Percentiles rank a stretch among this genome's conserved stretches.
Conservation (phyloP, 2,113 vertebrate species). For the Psammodynastes pulverulentus region DNA sequence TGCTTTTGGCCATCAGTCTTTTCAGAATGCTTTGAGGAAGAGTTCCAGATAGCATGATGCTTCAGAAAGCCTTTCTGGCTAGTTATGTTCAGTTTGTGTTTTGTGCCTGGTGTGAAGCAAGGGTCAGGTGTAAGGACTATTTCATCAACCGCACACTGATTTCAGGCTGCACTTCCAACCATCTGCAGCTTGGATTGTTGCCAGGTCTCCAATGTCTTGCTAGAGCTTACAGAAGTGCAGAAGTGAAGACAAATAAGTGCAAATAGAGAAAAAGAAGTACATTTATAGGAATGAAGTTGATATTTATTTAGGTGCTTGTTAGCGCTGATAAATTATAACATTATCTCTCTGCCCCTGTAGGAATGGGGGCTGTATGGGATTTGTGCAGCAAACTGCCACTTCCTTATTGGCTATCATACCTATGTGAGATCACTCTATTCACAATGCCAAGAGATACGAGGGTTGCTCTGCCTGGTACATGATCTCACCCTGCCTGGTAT, state of each 20-base stretch:
- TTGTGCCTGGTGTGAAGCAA: constrained; percentile 67
- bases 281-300: constrained; percentile 55
- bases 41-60: constrained; percentile 48
- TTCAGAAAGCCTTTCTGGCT: constrained; percentile 58
- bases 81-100: constrained; percentile 60
- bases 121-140: constrained; percentile 72
- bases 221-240: constrained; percentile 52
- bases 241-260: constrained; percentile 58
- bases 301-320: constrained; percentile 20
- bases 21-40: constrained; percentile 63
- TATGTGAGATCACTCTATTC: too few relatives aligned
- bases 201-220: constrained; percentile 62
- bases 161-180: constrained; percentile 68
- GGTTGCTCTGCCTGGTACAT: too few relatives aligned
- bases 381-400: too few relatives aligned
- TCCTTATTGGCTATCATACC: too few relatives aligned
- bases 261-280: constrained; percentile 31
- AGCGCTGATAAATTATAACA: background rate
- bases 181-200: constrained; percentile 68
- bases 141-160: constrained; percentile 69
- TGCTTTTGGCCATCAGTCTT: constrained; percentile 61
- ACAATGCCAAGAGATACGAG: too few relatives aligned
- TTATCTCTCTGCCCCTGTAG: background rate
- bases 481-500: too few relatives aligned
- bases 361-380: too few relatives aligned